These are phyloP conservation scores for Pao palembangensis DNA, from an alignment of 2,113 vertebrate species.

Conservation along the genomic window DNA sequence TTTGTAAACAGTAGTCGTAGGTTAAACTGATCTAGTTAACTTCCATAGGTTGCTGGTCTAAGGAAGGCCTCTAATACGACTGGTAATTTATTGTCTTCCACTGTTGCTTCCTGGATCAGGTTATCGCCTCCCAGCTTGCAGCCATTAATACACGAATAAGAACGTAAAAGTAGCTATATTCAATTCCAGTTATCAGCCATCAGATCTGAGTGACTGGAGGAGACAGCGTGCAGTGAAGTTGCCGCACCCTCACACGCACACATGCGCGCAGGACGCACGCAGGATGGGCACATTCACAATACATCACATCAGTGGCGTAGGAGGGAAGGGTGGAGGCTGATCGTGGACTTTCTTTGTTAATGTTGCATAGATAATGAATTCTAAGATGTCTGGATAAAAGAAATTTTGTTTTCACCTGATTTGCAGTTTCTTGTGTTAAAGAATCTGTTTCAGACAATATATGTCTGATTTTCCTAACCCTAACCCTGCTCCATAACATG, in stretches of 20 bases:
- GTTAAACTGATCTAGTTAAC: slow-evolving; percentile 3
- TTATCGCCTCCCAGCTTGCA: too few relatives aligned
- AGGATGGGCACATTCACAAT: slow-evolving; percentile 16
- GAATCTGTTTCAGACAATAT: too few relatives aligned
- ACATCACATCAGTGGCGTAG: slow-evolving; percentile 6
- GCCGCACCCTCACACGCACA: slow-evolving; percentile 69
- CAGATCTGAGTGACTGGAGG: slow-evolving; percentile 40
- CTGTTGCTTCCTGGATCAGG: background rate
- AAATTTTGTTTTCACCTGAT: too few relatives aligned
- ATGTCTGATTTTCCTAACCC: too few relatives aligned
- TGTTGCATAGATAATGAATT: slow-evolving; percentile 10
- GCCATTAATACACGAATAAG: too few relatives aligned
- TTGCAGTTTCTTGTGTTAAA: too few relatives aligned
- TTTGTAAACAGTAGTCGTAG: too few relatives aligned
- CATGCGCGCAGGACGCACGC: slow-evolving; percentile 44
- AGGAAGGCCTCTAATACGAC: background rate
- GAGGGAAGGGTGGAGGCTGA: slow-evolving; percentile 12
- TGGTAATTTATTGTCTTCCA: slow-evolving; percentile 7
- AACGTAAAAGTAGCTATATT: too few relatives aligned
- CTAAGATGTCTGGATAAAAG: too few relatives aligned
- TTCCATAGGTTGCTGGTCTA: slow-evolving; percentile 1
- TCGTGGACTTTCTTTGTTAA: slow-evolving; percentile 32
- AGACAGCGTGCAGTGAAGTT: slow-evolving; percentile 64
- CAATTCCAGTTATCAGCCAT: background rate
- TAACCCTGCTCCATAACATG: too few relatives aligned